phyloP scores from a whole-genome alignment of 2,888 invertebrate species.

The Tachina lurida region DNA sequence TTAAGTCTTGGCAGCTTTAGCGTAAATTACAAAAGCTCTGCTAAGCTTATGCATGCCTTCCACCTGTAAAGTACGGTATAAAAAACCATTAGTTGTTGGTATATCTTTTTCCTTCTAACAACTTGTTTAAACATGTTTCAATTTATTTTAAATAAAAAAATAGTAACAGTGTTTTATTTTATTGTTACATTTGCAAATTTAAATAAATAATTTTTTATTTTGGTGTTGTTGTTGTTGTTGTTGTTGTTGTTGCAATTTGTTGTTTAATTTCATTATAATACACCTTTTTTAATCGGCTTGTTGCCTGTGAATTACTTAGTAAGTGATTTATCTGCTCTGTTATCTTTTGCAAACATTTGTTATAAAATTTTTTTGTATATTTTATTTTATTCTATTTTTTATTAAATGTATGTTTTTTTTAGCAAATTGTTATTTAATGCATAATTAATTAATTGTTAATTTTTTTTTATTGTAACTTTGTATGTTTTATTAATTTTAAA shows the following conservation, averaged over 20 bases:
- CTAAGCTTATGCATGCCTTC: too few species aligned
- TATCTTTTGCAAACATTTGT: not conserved
- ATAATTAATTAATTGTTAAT: constrained; percentile 28
- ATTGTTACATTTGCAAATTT: constrained; percentile 59
- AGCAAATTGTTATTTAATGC: constrained; percentile 31
- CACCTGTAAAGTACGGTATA: too few species aligned
- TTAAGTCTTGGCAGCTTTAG: too few species aligned
- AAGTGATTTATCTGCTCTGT: constrained; percentile 32
- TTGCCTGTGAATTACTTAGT: constrained; percentile 11
- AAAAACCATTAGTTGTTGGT: not conserved
- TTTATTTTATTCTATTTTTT: constrained; percentile 25
- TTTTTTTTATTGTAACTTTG: not conserved
- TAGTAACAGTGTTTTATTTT: constrained; percentile 47
- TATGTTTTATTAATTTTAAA: not conserved
- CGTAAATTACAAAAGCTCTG: too few species aligned
- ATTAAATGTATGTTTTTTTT: not conserved
- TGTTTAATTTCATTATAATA: constrained; percentile 5
- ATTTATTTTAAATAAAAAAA: not conserved
- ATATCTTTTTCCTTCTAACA: not conserved
- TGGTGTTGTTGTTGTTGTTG: constrained; percentile 13
- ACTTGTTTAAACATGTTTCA: constrained; percentile 32
- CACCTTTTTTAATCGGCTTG: not conserved
- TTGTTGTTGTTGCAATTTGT: not conserved
- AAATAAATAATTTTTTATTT: constrained; percentile 54
- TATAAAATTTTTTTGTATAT: constrained; percentile 31